phyloP scores from a whole-genome alignment of 2,113 vertebrate species.

The Albula goreensis region DNA sequence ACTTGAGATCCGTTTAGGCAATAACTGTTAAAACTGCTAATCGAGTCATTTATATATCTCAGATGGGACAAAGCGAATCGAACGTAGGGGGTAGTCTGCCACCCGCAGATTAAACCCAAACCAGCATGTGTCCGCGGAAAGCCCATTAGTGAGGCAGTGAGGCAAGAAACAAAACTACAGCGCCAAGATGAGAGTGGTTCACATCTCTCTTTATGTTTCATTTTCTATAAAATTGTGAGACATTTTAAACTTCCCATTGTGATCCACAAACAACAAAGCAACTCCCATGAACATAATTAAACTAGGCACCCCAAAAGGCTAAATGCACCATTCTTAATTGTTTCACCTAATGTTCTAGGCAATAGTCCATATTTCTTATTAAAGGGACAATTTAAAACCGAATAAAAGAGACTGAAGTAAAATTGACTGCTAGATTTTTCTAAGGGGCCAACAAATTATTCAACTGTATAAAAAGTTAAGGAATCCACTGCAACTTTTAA shows the following conservation, averaged over 20 bases:
- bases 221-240: neutral
- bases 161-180: neutral
- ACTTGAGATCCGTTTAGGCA: too few species aligned
- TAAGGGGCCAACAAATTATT: too few species aligned
- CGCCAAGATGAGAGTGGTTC: neutral
- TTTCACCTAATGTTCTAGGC: too few species aligned
- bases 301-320: neutral
- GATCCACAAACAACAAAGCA: neutral
- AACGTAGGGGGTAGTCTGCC: neutral
- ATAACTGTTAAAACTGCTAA: too few species aligned
- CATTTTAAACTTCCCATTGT: neutral
- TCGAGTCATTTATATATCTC: too few species aligned
- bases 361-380: neutral
- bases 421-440: neutral
- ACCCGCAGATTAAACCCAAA: neutral
- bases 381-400: neutral
- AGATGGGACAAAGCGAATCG: too few species aligned
- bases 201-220: neutral
- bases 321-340: too few species aligned
- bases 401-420: neutral
- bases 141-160: too few species aligned
- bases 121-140: neutral
- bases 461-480: too few species aligned
- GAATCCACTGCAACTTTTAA: too few species aligned
- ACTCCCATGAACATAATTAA: neutral